Base-by-base conservation (phyloP, 2,797 vertebrate species). In the Simalia tracyae region DNA sequence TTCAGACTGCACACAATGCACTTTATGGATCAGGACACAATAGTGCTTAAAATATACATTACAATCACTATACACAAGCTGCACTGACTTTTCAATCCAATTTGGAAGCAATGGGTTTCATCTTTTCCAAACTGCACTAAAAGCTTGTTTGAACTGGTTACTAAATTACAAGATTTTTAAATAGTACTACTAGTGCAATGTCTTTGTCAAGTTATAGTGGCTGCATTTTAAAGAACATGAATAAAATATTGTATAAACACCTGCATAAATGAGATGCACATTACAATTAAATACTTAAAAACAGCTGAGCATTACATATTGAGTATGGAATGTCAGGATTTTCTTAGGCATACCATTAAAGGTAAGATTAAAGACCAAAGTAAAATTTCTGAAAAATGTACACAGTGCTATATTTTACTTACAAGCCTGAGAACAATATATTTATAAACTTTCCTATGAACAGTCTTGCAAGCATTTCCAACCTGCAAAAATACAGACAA, bases 131-230 rank as follows among this genome's bases (percentile, higher is more conserved):
- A 68, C 68, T 17, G 22, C 1, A 84, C 87, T 66, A 88, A 92
- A 92, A 22, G 84, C 3, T 42, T 96, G 94, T 88, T 91, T 31
- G 91, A 96, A 96, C 64, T 94, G 97, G 96, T 94, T 95, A 91
- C 93, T 95, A 95, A 95, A 95, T 56, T 91, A 94, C 87, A 93
- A 94, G 94, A 81, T 68, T 93, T 94, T 96, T 96, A 94, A 95
- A 96, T 92, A 96, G 96, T 96, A 96, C 96, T 96, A 96, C 95
- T 95, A 98, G 97, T 97, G 97, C 97, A 97, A 97, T 92, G 96
- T 96, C 92, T 97, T 81, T 96, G 91, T 72, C 56, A 92, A 95
- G 96, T 96, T 95, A 93, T 63, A 97, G 97, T 96, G 97, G 97
- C 97, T 97, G 96, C 92, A 90, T 93, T 96, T 84, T 90, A 94